Conservation (phyloP, 2,888 invertebrate species). For the Chrysina gloriosa region DNA sequence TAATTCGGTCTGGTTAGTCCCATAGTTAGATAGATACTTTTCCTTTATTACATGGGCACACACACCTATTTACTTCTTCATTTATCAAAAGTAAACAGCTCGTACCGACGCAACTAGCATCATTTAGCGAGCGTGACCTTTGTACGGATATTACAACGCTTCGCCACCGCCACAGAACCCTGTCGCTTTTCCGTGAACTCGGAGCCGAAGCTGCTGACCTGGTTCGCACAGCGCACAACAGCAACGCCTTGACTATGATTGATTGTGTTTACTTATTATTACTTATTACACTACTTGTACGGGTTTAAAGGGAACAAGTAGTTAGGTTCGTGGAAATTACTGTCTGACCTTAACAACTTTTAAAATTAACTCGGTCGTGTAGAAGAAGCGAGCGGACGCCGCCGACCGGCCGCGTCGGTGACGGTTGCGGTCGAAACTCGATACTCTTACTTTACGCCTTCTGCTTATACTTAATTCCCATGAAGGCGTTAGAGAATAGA, state of each 20-base stretch:
- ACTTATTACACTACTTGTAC: constrained; percentile 56
- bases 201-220: constrained; percentile 50
- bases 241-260: constrained; percentile 55
- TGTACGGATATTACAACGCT: constrained; percentile 38
- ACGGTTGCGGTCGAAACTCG: constrained; percentile 5
- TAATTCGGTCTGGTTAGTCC: no score
- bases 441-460: no score
- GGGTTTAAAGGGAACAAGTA: constrained; percentile 46
- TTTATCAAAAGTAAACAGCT: no score
- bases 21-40: no score
- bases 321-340: constrained; percentile 43
- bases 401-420: not conserved
- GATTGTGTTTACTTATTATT: constrained; percentile 58
- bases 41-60: no score
- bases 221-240: constrained; percentile 52
- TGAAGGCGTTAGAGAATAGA: no score
- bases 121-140: constrained; percentile 47
- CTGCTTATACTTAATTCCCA: no score
- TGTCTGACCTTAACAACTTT: constrained; percentile 43
- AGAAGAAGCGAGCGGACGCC: not conserved
- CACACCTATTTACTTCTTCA: no score
- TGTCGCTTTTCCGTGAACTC: constrained; percentile 39
- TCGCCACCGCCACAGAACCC: constrained; percentile 39
- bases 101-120: constrained; percentile 25
- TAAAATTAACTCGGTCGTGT: constrained; percentile 32